These are phyloP conservation scores for Numenius arquata DNA, from an alignment of 2,113 vertebrate species.

Conservation along the genomic window DNA sequence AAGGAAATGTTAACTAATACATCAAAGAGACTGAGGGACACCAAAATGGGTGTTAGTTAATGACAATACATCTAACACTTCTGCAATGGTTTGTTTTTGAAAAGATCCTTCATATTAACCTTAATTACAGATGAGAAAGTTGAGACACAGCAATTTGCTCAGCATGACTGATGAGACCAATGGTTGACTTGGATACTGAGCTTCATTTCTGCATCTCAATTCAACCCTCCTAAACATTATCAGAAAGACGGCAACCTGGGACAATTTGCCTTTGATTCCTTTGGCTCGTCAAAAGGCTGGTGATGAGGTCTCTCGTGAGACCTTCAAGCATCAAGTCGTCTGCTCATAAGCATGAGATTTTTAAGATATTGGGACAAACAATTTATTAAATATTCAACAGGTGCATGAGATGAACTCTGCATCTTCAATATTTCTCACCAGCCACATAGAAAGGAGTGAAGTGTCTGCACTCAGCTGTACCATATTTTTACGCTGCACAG, in stretches of 20 bases:
- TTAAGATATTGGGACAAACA: background rate
- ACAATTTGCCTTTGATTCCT: background rate
- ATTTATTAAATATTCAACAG: background rate
- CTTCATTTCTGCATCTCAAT: background rate
- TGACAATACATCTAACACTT: background rate
- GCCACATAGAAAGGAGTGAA: background rate
- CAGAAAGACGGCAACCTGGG: background rate
- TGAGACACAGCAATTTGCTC: background rate
- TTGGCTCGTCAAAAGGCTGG: background rate
- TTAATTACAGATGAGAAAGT: background rate
- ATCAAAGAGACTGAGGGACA: background rate
- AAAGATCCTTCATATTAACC: background rate
- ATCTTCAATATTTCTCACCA: background rate
- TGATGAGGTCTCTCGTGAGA: background rate
- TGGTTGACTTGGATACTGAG: background rate
- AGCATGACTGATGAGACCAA: background rate
- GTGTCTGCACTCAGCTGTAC: background rate
- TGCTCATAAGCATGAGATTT: background rate
- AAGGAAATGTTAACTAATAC: background rate
- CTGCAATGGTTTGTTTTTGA: background rate
- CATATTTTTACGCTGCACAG: background rate
- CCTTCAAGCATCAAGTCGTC: no score
- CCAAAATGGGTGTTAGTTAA: background rate
- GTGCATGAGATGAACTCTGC: background rate
- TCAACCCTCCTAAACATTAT: background rate